Conservation (phyloP, 2,888 invertebrate genomes). For the Amphipoea oculea region DNA sequence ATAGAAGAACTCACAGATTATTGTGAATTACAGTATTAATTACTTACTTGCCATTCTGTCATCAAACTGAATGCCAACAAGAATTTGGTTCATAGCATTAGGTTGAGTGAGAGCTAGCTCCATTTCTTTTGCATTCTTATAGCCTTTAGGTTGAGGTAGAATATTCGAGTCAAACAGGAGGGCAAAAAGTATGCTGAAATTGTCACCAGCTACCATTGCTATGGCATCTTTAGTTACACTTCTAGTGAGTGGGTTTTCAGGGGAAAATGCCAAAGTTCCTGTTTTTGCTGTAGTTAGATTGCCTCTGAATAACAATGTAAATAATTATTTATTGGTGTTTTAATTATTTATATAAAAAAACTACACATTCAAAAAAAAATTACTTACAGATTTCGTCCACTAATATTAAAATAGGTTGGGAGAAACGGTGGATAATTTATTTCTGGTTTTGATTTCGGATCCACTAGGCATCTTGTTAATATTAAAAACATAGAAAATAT, state of each 20-base stretch:
- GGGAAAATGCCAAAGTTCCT: conserved; percentile 87
- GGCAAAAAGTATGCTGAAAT: conserved; percentile 81
- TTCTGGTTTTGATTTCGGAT: conserved; percentile 89
- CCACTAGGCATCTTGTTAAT: conserved; percentile 92
- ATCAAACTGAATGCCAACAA: conserved; percentile 87
- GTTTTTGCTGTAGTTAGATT: conserved; percentile 82
- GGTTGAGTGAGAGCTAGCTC: conserved; percentile 82
- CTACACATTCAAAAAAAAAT: background rate
- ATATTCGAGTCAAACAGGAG: conserved; percentile 81
- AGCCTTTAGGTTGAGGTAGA: conserved; percentile 85
- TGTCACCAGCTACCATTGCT: conserved; percentile 83
- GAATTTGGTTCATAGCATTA: conserved; percentile 84
- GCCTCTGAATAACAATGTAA: conserved; percentile 72
- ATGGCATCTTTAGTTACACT: conserved; percentile 83
- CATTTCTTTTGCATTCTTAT: conserved; percentile 81
- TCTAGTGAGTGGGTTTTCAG: conserved; percentile 84
- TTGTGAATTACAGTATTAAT: background rate
- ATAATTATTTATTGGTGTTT: conserved; percentile 7
- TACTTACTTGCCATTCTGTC: conserved; percentile 86
- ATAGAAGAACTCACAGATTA: background rate
- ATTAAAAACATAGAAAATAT: conserved; percentile 93
- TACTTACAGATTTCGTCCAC: conserved; percentile 83
- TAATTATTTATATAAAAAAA: background rate
- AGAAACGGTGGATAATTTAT: conserved; percentile 79
- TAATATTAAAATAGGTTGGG: conserved; percentile 86